Evolutionary conservation across 2,113 vertebrate species (phyloP).

Genomic region (Stegostoma tigrinum): DNA sequence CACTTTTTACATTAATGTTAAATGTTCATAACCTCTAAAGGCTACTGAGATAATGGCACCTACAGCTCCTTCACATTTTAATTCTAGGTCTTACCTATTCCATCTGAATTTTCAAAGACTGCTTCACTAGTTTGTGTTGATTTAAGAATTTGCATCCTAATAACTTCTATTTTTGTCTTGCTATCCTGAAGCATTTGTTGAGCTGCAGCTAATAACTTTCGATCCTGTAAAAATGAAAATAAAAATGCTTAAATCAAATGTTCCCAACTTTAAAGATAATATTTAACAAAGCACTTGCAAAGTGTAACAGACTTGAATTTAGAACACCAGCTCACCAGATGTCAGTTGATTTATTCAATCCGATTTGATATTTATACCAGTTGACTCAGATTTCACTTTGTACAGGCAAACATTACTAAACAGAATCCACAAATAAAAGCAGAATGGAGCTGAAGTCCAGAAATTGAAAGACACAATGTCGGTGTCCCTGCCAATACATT

Average conservation of each 20-base stretch:
- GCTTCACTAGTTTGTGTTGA: constrained; percentile 86
- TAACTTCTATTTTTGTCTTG: constrained; percentile 98
- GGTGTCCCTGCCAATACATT: not conserved
- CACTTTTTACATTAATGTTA: not conserved
- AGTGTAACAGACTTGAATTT: not conserved
- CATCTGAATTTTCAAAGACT: constrained; percentile 87
- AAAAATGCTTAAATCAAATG: constrained; percentile 33
- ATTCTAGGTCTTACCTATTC: constrained; percentile 53
- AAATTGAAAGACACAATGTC: not conserved
- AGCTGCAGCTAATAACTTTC: constrained; percentile 89
- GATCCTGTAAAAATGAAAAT: constrained; percentile 64
- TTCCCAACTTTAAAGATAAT: not conserved
- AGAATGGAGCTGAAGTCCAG: not conserved
- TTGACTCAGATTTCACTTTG: not conserved
- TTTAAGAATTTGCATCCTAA: constrained; percentile 98
- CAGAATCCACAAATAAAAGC: not conserved
- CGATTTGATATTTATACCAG: not conserved
- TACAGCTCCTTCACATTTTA: not conserved
- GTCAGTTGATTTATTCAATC: not conserved
- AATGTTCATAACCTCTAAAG: not conserved
- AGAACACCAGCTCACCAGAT: not conserved
- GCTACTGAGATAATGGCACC: constrained; percentile 25
- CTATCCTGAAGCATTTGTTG: constrained; percentile 98
- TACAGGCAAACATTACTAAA: not conserved
- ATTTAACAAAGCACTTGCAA: not conserved